phyloP scores from a whole-genome alignment of 2,797 vertebrate genomes.

The Spea hammondii region DNA sequence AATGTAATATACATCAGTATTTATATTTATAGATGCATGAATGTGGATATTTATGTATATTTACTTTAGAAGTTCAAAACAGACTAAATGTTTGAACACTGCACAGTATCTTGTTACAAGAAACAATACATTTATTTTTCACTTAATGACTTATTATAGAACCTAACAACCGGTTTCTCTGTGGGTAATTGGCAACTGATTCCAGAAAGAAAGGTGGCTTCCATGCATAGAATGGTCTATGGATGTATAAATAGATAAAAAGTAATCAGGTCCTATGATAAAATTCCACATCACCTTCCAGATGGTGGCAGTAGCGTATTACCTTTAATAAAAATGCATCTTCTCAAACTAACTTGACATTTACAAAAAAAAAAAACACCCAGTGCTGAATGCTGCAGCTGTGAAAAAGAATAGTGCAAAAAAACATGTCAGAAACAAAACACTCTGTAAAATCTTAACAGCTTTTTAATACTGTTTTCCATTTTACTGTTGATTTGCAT shows the following conservation, averaged over 20 bases:
- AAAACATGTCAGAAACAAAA: slow-evolving; percentile 45
- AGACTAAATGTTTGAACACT: too few species aligned
- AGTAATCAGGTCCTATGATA: background rate
- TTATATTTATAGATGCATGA: too few species aligned
- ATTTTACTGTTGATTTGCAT: slow-evolving; percentile 38
- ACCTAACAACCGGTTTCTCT: background rate
- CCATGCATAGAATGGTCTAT: too few species aligned
- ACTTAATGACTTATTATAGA: too few species aligned
- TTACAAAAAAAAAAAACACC: slow-evolving; percentile 45
- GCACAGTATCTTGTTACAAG: too few species aligned
- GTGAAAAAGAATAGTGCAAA: slow-evolving; percentile 43
- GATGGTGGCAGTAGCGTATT: slow-evolving; percentile 45
- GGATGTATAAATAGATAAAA: too few species aligned
- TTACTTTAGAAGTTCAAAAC: too few species aligned
- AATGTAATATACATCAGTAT: too few species aligned
- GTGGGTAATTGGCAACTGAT: too few species aligned
- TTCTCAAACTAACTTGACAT: slow-evolving; percentile 36
- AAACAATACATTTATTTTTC: too few species aligned
- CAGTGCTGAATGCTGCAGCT: slow-evolving; percentile 39
- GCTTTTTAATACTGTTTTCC: slow-evolving; percentile 35
- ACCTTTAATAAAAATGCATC: slow-evolving; percentile 2
- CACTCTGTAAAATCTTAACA: slow-evolving; percentile 43
- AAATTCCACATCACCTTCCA: background rate
- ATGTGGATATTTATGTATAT: too few species aligned
- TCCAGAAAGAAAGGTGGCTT: too few species aligned